phyloP scores from a whole-genome alignment of 1,140 invertebrate species.

The Zaprionus kolodkinae region DNA sequence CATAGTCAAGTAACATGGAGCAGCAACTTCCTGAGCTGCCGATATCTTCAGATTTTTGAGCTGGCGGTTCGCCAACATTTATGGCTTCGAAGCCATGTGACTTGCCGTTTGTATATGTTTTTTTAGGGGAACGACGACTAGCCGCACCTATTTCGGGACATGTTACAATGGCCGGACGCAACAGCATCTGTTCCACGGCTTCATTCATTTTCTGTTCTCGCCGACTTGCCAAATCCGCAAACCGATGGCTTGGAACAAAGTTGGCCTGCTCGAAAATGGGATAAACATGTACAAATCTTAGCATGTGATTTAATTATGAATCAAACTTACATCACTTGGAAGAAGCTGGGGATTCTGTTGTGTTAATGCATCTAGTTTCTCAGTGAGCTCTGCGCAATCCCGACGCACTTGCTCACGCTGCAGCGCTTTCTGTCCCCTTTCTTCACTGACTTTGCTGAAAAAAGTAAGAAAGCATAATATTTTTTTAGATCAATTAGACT shows the following conservation, averaged over 20 bases:
- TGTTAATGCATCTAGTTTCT: conserved; percentile 70
- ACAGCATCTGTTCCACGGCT: conserved; percentile 68
- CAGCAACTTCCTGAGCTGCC: conserved; percentile 60
- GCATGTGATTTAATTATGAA: not conserved
- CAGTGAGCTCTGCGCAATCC: conserved; percentile 69
- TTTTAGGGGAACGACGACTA: not conserved
- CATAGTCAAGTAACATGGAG: conserved; percentile 73
- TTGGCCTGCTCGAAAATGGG: conserved; percentile 33
- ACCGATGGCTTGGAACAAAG: conserved; percentile 62
- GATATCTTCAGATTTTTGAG: conserved; percentile 15
- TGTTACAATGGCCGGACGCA: conserved; percentile 73
- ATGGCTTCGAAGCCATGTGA: conserved; percentile 18
- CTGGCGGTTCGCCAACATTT: conserved; percentile 55
- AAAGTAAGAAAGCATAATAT: conserved; percentile 3
- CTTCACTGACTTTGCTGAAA: conserved; percentile 53
- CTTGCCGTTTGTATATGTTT: not conserved
- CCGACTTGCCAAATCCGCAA: conserved; percentile 39
- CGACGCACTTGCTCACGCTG: conserved; percentile 77
- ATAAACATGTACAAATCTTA: not conserved
- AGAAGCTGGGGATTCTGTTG: conserved; percentile 65
- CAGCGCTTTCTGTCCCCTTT: conserved; percentile 72
- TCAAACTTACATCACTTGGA: conserved; percentile 63
- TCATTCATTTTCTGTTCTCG: conserved; percentile 77
- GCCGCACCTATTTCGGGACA: conserved; percentile 60
- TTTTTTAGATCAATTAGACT: not conserved